A percentile compares a stretch with the other conserved stretches of the same genome.
Conservation (phyloP, 2,113 vertebrate genomes). For the Mus pahari region DNA sequence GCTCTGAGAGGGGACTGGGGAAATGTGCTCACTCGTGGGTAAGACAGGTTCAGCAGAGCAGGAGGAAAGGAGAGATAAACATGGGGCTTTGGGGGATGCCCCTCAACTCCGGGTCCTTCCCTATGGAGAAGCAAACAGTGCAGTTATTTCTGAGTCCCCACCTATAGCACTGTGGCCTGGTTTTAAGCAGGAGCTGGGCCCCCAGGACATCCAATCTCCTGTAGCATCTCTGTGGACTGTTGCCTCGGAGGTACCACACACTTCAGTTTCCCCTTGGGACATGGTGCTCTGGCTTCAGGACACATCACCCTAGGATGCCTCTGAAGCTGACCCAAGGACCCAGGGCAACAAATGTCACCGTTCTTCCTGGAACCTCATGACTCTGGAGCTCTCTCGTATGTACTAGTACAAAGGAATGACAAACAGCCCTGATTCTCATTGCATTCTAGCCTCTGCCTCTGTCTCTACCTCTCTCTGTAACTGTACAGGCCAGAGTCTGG, state of each 20-base stretch:
- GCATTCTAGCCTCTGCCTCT: background rate
- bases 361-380: background rate
- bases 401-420: background rate
- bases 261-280: background rate
- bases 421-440: background rate
- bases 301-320: background rate
- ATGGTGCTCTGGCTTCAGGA: background rate
- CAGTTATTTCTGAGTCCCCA: background rate
- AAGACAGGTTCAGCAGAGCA: background rate
- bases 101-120: background rate
- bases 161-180: accelerated
- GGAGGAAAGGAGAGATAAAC: background rate
- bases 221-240: background rate
- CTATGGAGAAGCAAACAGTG: background rate
- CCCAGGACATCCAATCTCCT: background rate
- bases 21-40: too few relatives aligned
- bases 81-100: background rate
- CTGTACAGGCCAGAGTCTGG: background rate
- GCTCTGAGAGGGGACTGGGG: background rate
- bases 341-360: too few relatives aligned
- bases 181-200: background rate
- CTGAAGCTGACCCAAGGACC: background rate
- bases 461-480: background rate
- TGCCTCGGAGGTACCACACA: background rate
- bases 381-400: background rate